Evolutionary conservation across 2,113 vertebrate genomes (phyloP), one percentile per base, ranked within the genome.

Genomic region (Physeter macrocephalus): DNA sequence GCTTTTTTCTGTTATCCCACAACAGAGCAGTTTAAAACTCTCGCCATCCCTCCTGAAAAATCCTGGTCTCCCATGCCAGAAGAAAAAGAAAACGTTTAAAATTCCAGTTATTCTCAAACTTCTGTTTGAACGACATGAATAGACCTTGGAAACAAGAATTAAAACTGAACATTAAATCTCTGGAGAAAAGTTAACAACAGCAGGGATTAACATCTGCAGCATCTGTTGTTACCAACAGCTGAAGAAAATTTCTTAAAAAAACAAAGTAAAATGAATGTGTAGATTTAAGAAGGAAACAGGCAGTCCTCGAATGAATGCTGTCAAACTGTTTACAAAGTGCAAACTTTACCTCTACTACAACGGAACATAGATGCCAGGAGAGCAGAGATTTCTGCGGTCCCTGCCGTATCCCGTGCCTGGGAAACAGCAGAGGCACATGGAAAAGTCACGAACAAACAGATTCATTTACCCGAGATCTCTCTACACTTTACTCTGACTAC

Each of bases 161-260:
- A 71, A 95, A 97, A 88, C 34, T 83, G 62, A 94, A 94, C 41
- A 36, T 27, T 8, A 88, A 75, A 8, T 92, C 94, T 77, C 77
- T 57, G 91, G 91, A 95, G 88, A 59, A 52, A 62, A 92, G 77
- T 49, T 88, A 94, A 94, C 74, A 25, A 46, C 52, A 67, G 49
- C 4, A 72, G 78, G 74, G 82, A 95, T 78, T n/a, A 71, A 86
- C 82, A 93, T 59, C 93, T 85, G 71, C 52, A 91, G 81, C 66
- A 25, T 66, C 85, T 91, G 77, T 18, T 90, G 52, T 92, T 66
- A 69, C 64, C 71, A 94, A 94, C 6, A 94, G 86, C 95, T 84
- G 59, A 84, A 67, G 59, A 94, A 80, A 43, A 62, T 29, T 71
- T 62, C 92, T 91, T 88, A 0, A n/a, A 39, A 83, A 88, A 90